Evolutionary conservation across 2,113 vertebrate species (phyloP).

Genomic region (Vidua macroura): DNA sequence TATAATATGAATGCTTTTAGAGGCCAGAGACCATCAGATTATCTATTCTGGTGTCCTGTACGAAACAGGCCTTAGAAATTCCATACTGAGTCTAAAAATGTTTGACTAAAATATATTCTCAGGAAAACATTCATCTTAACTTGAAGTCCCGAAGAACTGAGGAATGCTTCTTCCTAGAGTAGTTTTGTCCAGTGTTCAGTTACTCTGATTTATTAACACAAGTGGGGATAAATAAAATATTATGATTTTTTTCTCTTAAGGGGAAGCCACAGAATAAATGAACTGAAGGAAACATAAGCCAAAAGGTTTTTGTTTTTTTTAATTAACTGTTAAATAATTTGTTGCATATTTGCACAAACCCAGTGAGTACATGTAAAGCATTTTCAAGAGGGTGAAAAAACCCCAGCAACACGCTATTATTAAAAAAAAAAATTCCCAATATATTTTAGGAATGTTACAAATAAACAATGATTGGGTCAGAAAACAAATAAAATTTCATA

Average conservation of each 20-base stretch:
- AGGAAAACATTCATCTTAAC: not conserved
- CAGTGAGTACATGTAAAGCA: not conserved
- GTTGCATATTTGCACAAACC: not conserved
- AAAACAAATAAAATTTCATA: not conserved
- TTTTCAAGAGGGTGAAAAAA: not conserved
- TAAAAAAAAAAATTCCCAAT: not conserved
- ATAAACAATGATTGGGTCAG: not conserved
- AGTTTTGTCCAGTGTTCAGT: not conserved
- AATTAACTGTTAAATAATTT: not conserved
- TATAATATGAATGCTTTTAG: not conserved
- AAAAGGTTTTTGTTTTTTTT: not conserved
- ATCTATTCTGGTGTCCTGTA: not conserved
- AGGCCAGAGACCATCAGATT: not conserved
- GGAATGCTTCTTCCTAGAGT: not conserved
- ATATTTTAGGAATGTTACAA: not conserved
- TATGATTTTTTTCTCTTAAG: not conserved
- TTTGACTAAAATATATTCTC: not conserved
- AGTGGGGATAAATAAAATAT: not conserved
- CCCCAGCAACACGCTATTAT: fast-evolving
- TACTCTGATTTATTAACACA: not conserved
- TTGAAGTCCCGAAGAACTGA: not conserved
- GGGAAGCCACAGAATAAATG: not conserved
- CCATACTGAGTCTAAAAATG: not conserved
- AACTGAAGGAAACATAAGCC: not conserved
- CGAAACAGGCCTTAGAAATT: not conserved